phyloP scores from a whole-genome alignment of 2,888 invertebrate genomes.

The Chrysotoxum bicinctum region DNA sequence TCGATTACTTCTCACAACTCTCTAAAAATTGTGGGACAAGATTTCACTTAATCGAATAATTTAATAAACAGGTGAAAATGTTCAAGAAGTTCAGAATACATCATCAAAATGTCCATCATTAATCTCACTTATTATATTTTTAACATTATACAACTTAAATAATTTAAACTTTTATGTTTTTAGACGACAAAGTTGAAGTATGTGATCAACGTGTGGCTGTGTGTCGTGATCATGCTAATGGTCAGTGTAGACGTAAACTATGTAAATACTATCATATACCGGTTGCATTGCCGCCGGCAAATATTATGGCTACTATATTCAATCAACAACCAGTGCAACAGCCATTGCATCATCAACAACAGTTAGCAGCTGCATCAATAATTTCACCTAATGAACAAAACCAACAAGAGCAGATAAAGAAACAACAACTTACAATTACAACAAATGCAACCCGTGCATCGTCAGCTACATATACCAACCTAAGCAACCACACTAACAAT shows the following conservation, averaged over 20 bases:
- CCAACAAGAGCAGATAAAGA: constrained; percentile 67
- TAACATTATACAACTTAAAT: too few species aligned
- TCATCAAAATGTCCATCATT: too few species aligned
- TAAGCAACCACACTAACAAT: constrained; percentile 74
- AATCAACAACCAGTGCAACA: constrained; percentile 76
- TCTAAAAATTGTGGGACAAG: too few species aligned
- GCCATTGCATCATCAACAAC: constrained; percentile 58
- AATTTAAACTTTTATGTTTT: constrained; percentile 78
- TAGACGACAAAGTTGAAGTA: constrained; percentile 97
- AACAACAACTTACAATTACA: constrained; percentile 75
- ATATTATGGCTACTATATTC: constrained; percentile 86
- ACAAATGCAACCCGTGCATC: constrained; percentile 78
- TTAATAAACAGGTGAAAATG: too few species aligned
- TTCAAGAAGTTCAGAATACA: too few species aligned
- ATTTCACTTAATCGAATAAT: too few species aligned
- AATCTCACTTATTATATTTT: too few species aligned
- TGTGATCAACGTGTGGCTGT: constrained; percentile 97
- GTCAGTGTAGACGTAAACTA: constrained; percentile 94
- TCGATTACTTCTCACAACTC: too few species aligned
- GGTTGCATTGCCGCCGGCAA: constrained; percentile 92
- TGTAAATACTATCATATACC: constrained; percentile 99
- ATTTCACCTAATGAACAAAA: constrained; percentile 61
- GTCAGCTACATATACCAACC: constrained; percentile 75
- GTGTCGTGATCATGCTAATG: constrained; percentile 97
- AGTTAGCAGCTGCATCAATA: constrained; percentile 73